Percentiles rank a stretch among this genome's conserved stretches.
Conservation (phyloP, 2,113 vertebrate genomes). For the Ophthalmotilapia sp. region DNA sequence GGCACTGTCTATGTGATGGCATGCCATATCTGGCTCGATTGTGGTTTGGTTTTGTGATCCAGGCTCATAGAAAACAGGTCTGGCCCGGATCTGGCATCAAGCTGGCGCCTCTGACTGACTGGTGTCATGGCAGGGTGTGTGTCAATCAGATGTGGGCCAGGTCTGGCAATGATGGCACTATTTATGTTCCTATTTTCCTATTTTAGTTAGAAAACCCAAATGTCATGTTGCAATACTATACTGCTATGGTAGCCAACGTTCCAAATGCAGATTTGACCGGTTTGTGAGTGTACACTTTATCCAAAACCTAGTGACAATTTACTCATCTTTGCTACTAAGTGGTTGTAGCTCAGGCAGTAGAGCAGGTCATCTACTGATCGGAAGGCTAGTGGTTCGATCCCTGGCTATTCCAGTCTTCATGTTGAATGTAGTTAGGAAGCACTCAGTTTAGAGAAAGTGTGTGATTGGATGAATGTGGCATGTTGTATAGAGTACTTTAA, state of each 20-base stretch:
- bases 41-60: too few relatives aligned
- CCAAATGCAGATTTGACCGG: neutral
- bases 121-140: neutral
- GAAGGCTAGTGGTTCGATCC: accelerated
- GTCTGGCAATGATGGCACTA: neutral
- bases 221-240: neutral
- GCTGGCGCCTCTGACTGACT: neutral
- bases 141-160: neutral
- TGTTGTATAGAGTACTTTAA: neutral
- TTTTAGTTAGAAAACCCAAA: neutral
- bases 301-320: neutral
- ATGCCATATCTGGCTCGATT: too few relatives aligned
- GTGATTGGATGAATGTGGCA: neutral
- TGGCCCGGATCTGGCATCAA: neutral
- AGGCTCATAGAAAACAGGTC: neutral
- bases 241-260: accelerated
- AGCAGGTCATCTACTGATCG: accelerated
- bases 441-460: neutral
- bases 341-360: neutral
- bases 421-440: neutral
- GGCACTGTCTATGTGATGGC: too few relatives aligned
- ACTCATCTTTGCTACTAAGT: accelerated
- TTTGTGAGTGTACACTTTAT: neutral
- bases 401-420: neutral
- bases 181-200: too few relatives aligned